Evolutionary conservation across 2,797 vertebrate genomes (phyloP), one percentile per base, ranked within the genome.

Genomic region (Poecilia wingei): DNA sequence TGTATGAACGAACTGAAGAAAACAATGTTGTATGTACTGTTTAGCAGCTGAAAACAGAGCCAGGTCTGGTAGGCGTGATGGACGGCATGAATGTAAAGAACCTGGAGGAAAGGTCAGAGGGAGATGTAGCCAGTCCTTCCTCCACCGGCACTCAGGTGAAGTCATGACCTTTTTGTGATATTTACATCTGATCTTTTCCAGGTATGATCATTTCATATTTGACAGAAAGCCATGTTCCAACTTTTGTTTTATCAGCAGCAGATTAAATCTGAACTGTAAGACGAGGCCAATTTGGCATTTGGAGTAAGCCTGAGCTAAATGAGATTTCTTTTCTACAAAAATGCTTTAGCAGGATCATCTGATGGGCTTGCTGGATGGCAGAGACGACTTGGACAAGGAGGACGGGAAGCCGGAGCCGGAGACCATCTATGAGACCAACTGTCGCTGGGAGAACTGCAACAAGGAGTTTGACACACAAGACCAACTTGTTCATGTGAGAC

Each of bases 401-500:
- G 98, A 99, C 0, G 97, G 96, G 69, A 99, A 98, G 84, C 96
- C 95, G 0, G 98, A 99, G 90, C 95, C 97, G 0, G 98, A 99
- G 78, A 94, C 95, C 0, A 88, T 99, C 70, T 99, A 99, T 18
- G 98, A 99, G 91, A 99, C 98, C 18, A 98, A 98, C 89, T 99
- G 98, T 90, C 97, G 94, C 93, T 99, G 98, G 98, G 98, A 99
- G 5, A 97, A 96, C 84, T 99, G 98, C 89, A 97, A 92, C 93
- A 98, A 98, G 87, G 98, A 99, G 80, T 99, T 99, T 4, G 98
- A 99, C 83, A 99, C 98, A 0, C 98, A 99, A 92, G 98, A 99
- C 83, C 98, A 99, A 88, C 96, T 99, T 39, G 98, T 99, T 87
- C 98, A 99, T 12, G 98, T 99, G 95, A 98, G 97, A 45, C n/a